A percentile compares a stretch with the other conserved stretches of the same genome.
These are phyloP conservation scores for Drosophila silvestris DNA, from an alignment of 2,888 invertebrate genomes.

Conservation along the genomic window DNA sequence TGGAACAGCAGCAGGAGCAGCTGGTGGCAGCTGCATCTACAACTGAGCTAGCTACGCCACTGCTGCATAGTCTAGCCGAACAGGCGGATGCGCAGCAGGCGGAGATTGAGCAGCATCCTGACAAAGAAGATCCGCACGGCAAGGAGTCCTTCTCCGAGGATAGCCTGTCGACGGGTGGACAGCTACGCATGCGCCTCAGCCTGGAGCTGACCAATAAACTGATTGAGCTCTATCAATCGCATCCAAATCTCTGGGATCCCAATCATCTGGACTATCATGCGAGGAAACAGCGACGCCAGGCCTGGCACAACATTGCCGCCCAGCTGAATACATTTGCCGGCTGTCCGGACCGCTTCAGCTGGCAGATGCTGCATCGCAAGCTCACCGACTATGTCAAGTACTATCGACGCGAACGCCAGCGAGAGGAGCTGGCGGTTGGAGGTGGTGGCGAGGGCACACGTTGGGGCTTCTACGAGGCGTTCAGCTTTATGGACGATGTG, in stretches of 20 bases:
- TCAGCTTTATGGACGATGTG: constrained; percentile 75
- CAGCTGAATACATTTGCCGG: constrained; percentile 53
- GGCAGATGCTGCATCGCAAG: constrained; percentile 79
- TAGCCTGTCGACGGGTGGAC: background rate
- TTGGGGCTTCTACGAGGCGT: constrained; percentile 76
- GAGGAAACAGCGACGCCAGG: constrained; percentile 64
- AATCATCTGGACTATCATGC: constrained; percentile 73
- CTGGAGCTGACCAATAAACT: constrained; percentile 64
- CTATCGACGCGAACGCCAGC: constrained; percentile 67
- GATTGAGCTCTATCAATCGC: constrained; percentile 66
- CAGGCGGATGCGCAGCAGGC: background rate
- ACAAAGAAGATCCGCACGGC: background rate
- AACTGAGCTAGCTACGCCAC: constrained; percentile 2
- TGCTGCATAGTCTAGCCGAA: constrained; percentile 28
- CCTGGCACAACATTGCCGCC: constrained; percentile 71
- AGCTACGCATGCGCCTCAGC: constrained; percentile 57
- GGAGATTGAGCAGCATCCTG: background rate
- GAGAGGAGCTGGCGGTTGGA: constrained; percentile 30
- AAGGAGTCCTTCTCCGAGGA: constrained; percentile 18
- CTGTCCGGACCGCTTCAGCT: constrained; percentile 41
- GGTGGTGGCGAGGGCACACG: constrained; percentile 33
- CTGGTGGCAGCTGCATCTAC: background rate
- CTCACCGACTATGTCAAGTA: constrained; percentile 78
- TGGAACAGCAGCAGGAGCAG: background rate
- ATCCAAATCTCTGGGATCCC: constrained; percentile 78